phyloP scores from a whole-genome alignment of 92 coral and sea anemone species.

The Actinostola sp. region DNA sequence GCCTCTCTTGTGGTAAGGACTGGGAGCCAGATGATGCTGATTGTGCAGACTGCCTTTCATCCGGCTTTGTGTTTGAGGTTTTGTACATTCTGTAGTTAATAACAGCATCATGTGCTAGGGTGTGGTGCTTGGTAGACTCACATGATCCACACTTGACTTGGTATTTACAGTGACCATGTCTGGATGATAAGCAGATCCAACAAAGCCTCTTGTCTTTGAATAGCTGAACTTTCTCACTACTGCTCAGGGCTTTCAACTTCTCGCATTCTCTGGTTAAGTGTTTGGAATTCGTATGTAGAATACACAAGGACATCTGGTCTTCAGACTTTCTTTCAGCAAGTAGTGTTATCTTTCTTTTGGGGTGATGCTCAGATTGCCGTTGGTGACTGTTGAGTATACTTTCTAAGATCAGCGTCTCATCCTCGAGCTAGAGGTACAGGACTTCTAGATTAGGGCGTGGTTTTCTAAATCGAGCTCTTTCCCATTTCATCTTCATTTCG shows the following conservation, averaged over 20 bases:
- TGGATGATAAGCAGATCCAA: constrained; percentile 9
- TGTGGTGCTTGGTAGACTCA: constrained; percentile 1
- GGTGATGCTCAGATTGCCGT: not conserved
- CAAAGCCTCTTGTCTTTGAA: constrained; percentile 9
- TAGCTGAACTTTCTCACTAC: not conserved
- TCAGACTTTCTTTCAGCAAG: too few relatives aligned
- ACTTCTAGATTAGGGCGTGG: not conserved
- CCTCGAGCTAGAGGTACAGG: not conserved
- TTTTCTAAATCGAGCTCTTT: not conserved
- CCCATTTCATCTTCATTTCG: constrained; percentile 7
- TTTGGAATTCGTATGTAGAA: not conserved
- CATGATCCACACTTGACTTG: not conserved
- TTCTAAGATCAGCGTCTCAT: not conserved
- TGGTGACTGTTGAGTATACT: not conserved
- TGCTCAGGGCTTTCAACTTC: not conserved
- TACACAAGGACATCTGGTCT: not conserved
- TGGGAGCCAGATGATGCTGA: not conserved
- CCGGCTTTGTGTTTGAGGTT: not conserved
- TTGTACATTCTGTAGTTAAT: not conserved
- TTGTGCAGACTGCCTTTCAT: not conserved
- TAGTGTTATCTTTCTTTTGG: not conserved
- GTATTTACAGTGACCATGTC: constrained; percentile 12
- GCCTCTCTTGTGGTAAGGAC: not conserved
- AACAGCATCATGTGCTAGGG: constrained; percentile 9
- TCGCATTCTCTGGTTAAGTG: constrained; percentile 3